Conservation (phyloP, 1,140 invertebrate species). For the Diuraphis noxia region DNA sequence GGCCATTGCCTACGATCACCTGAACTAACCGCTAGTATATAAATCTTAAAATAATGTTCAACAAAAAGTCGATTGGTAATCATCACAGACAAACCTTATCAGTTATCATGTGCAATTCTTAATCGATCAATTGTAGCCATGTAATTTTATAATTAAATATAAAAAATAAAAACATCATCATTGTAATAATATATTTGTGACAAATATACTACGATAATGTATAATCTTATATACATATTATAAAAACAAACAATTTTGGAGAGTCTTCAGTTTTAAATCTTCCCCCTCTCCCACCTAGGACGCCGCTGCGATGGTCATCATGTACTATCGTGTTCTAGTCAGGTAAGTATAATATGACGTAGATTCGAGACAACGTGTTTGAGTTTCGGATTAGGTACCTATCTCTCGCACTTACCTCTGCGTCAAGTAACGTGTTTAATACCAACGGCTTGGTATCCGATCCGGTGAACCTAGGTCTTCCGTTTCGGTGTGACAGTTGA, state of each 20-base stretch:
- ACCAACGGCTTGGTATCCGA: conserved; percentile 92
- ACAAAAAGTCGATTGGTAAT: background rate
- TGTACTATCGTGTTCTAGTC: background rate
- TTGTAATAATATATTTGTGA: background rate
- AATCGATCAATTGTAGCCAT: background rate
- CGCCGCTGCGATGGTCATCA: too few species aligned
- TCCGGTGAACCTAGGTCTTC: conserved; percentile 68
- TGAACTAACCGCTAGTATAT: background rate
- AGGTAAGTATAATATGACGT: too few species aligned
- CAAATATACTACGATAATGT: too few species aligned
- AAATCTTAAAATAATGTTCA: background rate
- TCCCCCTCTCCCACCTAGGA: too few species aligned
- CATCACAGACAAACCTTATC: too few species aligned
- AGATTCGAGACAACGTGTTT: background rate
- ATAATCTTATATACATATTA: too few species aligned
- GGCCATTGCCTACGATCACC: background rate
- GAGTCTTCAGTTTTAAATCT: too few species aligned
- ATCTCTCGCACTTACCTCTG: conserved; percentile 60
- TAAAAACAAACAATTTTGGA: too few species aligned
- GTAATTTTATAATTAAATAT: background rate
- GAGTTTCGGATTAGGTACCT: background rate
- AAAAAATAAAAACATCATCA: too few species aligned
- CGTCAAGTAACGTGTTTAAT: conserved; percentile 90
- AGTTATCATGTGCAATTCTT: too few species aligned
- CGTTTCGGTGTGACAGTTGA: conserved; percentile 86